A percentile compares a stretch with the other conserved stretches of the same genome.
Conservation (phyloP, 2,113 vertebrate genomes). For the Malurus alboscapulatus region DNA sequence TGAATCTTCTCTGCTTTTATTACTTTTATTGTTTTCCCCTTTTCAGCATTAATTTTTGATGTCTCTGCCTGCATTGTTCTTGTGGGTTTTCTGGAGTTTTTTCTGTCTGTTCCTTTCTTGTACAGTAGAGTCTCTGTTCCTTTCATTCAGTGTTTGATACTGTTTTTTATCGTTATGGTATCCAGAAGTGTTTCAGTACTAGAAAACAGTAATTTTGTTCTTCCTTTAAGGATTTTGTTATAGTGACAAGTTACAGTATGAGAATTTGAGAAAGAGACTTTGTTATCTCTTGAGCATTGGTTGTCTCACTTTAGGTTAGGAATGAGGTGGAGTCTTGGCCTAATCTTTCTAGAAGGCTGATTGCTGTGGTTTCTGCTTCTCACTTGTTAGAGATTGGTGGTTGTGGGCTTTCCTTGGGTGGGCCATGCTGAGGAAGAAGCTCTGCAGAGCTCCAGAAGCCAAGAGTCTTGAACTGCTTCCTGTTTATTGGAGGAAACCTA, state of each 20-base stretch:
- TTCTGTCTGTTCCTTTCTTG: background rate
- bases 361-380: background rate
- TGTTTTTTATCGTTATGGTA: background rate
- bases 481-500: background rate
- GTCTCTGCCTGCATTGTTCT: conserved; percentile 1
- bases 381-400: background rate
- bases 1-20: background rate
- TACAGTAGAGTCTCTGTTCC: background rate
- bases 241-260: background rate
- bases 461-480: background rate
- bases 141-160: background rate
- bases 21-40: background rate
- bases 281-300: background rate
- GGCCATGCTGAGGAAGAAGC: background rate
- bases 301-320: background rate
- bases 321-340: background rate
- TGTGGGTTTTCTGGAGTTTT: background rate
- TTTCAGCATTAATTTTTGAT: background rate
- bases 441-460: background rate
- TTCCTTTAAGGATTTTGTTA: background rate
- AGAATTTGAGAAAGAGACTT: background rate
- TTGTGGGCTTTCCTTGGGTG: background rate
- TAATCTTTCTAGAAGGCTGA: background rate
- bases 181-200: background rate
- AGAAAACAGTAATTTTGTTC: background rate